Evolutionary conservation across 2,888 invertebrate species (phyloP), one percentile per base, ranked within the genome.

Genomic region (Netelia fuscicornis): DNA sequence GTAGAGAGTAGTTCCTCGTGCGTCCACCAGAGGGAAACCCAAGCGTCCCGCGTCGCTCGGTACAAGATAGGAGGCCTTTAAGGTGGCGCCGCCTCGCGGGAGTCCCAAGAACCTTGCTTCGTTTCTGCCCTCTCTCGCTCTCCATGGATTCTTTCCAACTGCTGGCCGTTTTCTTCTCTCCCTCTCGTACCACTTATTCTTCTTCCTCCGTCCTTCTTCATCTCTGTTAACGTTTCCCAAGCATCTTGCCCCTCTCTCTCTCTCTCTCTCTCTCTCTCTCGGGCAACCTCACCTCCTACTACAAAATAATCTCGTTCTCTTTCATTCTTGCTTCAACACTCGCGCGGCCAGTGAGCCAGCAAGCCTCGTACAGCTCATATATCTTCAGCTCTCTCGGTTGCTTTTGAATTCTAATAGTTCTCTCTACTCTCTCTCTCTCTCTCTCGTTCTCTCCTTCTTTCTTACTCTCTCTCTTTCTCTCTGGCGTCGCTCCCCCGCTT

Each of bases 261-360:
- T 20, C 20, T n/a, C n/a, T n/a, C 65, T 78, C 84, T 70, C 86
- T 83, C 44, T 20, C 20, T 20, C 20, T 1, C 20, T 1, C 20
- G 20, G 42, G 65, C 44, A 60, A 58, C 25, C 79, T 48, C 76
- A 56, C 76, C 76, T 77, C 76, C 76, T 65, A 37, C 62, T 62
- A 30, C 44, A 25, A 76, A 58, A 58, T 58, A 52, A 87, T 88
- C 87, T 89, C 88, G 86, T 87, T 89, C 90, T 85, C 87, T 84
- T 85, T 83, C 74, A 78, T 82, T 82, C 80, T 70, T 74, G 76
- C 80, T 87, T 74, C 84, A 54, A 81, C 75, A 56, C 76, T 71
- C 75, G 70, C 56, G 2, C 62, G 56, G 67, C 67, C 76, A 52
- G 75, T 62, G 62, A 83, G 64, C 79, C 79, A 78, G 72, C 67